A percentile compares a stretch with the other conserved stretches of the same genome.
Evolutionary conservation across 2,888 invertebrate species (phyloP).

Genomic region (Frankliniella intonsa): DNA sequence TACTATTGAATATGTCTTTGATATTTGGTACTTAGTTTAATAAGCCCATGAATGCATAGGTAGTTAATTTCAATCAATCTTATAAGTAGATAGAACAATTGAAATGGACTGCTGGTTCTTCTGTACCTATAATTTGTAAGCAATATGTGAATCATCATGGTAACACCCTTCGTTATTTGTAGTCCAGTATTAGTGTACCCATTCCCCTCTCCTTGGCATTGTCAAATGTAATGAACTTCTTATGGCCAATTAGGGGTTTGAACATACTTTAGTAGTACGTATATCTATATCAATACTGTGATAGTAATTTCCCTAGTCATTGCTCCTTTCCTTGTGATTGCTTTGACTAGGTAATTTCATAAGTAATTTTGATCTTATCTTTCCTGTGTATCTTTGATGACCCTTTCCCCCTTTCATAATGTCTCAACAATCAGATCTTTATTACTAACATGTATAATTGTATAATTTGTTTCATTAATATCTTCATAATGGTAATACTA

Average conservation of each 20-base stretch:
- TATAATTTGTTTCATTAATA: too few relatives aligned
- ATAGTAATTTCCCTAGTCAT: constrained; percentile 17
- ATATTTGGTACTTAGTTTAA: constrained; percentile 4
- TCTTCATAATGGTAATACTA: too few relatives aligned
- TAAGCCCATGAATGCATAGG: neutral
- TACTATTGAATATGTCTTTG: neutral
- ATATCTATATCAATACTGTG: constrained; percentile 21
- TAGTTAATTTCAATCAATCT: constrained; percentile 15
- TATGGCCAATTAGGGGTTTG: neutral
- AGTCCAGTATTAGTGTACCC: neutral
- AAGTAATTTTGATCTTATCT: neutral
- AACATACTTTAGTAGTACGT: neutral
- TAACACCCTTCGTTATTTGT: constrained; percentile 10
- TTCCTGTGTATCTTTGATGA: neutral
- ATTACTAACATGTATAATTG: neutral
- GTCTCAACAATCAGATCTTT: neutral
- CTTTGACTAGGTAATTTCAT: neutral
- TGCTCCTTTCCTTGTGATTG: neutral
- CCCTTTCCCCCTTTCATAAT: neutral
- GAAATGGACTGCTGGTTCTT: constrained; percentile 11
- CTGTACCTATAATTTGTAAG: neutral
- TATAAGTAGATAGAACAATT: constrained; percentile 1
- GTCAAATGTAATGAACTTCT: neutral
- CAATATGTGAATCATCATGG: constrained; percentile 4
- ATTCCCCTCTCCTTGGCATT: neutral